Evolutionary conservation across 2,888 invertebrate genomes (phyloP), one percentile per base, ranked within the genome.

Genomic region (Lobophora halterata): DNA sequence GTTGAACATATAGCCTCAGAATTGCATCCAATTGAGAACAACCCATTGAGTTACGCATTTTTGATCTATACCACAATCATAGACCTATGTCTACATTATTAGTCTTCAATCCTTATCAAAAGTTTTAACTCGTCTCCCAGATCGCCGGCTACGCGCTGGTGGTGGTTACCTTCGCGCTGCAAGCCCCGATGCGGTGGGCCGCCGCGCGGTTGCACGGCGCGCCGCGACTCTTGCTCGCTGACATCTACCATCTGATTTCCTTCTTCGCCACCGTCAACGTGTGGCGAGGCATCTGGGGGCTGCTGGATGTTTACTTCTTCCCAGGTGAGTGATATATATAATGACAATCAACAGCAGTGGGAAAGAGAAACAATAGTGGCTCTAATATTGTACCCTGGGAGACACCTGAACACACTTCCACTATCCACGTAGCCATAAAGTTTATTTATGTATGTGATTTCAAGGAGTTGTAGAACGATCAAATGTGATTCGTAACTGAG

Each of bases 221-320:
- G 3, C 66, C 89, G 5, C 88, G 95, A 43, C 81, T 96, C 11
- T 66, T 93, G 17, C 87, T 92, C 1, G 94, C 95, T 10, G 96
- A 96, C 66, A 68, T 91, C 5, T 95, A 94, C 79, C 91, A 95
- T 46, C 83, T 95, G 43, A 78, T 95, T 49, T 93, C 93, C 19
- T 93, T 95, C 67, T 71, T 93, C 46, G 95, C 95, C 6, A 95
- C 95, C 0, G 93, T 96, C 32, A 95, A 95, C 72, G 93, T 95
- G 5, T 96, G 96, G 96, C 89, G 96, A 25, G 96, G 95, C 6
- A 90, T 96, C 36, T 96, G 96, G 96, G 93, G 91, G 47, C 75
- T 94, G 37, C 86, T 95, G 11, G 95, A 96, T 73, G 80, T 93
- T 18, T 94, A 94, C 75, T 90, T 96, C 47, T 89, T 93, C 52